These are phyloP conservation scores for Notoglanidium macrostoma DNA, from an alignment of 2,797 vertebrate species.

Conservation along the genomic window DNA sequence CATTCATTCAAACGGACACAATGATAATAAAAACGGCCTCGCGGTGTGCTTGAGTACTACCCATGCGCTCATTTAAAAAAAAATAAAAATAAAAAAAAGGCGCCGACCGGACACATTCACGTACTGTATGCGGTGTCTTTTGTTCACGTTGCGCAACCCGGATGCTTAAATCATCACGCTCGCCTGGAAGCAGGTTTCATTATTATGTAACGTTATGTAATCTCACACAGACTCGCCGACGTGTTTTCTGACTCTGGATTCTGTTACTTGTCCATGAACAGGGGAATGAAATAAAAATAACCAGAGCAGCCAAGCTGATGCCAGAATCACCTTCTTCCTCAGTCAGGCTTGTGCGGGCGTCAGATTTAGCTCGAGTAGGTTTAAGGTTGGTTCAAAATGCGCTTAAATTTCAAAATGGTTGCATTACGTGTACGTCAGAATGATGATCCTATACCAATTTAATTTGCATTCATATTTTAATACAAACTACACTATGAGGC, in stretches of 20 bases:
- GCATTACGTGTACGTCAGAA: background rate
- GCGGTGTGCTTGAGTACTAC: background rate
- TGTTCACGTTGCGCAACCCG: background rate
- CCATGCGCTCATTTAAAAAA: background rate
- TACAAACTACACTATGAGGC: background rate
- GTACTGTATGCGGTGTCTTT: background rate
- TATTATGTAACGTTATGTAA: constrained; percentile 29
- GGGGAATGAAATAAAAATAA: constrained; percentile 13
- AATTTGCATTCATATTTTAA: background rate
- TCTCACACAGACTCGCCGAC: background rate
- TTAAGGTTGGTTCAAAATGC: background rate
- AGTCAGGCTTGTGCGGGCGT: background rate
- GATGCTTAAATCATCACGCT: background rate
- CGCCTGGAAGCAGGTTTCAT: background rate
- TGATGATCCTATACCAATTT: background rate
- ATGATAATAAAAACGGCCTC: background rate
- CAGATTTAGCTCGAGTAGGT: background rate
- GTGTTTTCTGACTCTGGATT: constrained; percentile 1
- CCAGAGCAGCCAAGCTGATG: background rate
- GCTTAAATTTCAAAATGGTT: background rate
- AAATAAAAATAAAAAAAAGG: background rate
- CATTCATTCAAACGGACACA: background rate
- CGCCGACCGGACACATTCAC: too few relatives aligned
- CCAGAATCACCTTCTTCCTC: background rate
- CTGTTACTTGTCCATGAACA: constrained; percentile 9